Evolutionary conservation across 2,113 vertebrate species (phyloP), one percentile per base, ranked within the genome.

Genomic region (Erinaceus europaeus): DNA sequence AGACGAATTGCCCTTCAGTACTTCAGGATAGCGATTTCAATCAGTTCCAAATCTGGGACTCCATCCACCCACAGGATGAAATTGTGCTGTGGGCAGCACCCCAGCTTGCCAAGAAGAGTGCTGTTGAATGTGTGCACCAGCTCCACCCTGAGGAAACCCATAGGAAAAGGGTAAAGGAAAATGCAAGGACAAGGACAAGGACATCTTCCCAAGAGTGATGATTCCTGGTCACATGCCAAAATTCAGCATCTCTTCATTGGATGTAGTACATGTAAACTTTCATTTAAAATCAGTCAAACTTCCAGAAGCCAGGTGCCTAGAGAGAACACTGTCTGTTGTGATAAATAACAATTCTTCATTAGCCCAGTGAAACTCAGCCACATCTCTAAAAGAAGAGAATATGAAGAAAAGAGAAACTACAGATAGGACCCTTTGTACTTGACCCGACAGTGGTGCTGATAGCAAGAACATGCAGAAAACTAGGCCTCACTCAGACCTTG

Each of bases 221-320:
- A 97, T 96, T 78, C 96, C 97, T 17, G 96, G 97, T 81, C 95
- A 80, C 34, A 96, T 97, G 32, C 96, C 97, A 53, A 96, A 96
- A 79, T 98, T 98, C 85, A 96, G 95, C 80, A 97, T 96, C 38
- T 95, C 95, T 48, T 96, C 96, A 62, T 91, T 97, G 83, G 93
- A 96, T 34, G 55, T 95, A 85, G 87, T 88, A 2, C 94, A 78
- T 34, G 34, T 79, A 64, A 82, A 48, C 14, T 90, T 95, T 52
- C 92, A 95, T 4, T 6, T 7, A 17, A 84, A 94, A 10, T 36
- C 90, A 73, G 71, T 57, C 18, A 93, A 93, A 89, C 82, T 91
- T 0, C 12, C 23, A 0, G 0, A 5, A 61, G 61, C 95, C 13
- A 44, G 29, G 9, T 68, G 29, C 78, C 0, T 88, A 7, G 42